These are phyloP conservation scores for Lacanobia wlatinum DNA, from an alignment of 2,888 invertebrate species.

Conservation along the genomic window DNA sequence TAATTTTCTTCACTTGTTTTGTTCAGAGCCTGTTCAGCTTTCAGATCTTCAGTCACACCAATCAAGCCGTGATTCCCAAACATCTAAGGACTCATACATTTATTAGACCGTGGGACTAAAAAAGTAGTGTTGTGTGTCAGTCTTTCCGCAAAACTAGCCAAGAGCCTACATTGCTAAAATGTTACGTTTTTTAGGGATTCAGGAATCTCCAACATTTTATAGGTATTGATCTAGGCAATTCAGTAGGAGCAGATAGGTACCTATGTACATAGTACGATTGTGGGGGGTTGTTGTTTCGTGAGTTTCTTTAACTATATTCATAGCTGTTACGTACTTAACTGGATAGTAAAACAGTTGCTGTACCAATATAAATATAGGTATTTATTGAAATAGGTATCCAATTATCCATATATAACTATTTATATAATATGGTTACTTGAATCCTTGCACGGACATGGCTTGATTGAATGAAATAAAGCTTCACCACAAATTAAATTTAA, in stretches of 20 bases:
- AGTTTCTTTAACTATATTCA: not conserved
- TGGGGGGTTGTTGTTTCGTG: not conserved
- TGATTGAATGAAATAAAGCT: slow-evolving; percentile 28
- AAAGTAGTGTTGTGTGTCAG: not conserved
- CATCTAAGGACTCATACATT: too few relatives aligned
- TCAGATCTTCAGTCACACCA: not conserved
- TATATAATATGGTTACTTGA: slow-evolving; percentile 13
- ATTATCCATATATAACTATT: not conserved
- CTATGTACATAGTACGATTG: too few relatives aligned
- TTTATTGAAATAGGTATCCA: slow-evolving; percentile 6
- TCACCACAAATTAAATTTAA: slow-evolving; percentile 32
- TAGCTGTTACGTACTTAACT: not conserved
- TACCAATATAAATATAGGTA: not conserved
- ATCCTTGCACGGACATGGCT: slow-evolving; percentile 12
- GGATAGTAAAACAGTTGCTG: not conserved
- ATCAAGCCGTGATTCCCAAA: too few relatives aligned
- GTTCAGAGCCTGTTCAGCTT: too few relatives aligned
- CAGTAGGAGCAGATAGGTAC: not conserved
- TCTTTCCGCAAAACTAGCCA: not conserved
- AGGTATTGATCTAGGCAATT: not conserved
- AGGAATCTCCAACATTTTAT: too few relatives aligned
- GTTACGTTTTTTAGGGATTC: too few relatives aligned
- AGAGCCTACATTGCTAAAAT: too few relatives aligned
- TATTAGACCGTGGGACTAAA: not conserved
- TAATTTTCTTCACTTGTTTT: not conserved